Percentiles rank a stretch among this genome's conserved stretches.
Conservation (phyloP, 2,888 invertebrate genomes). For the Stegana nigrithorax region DNA sequence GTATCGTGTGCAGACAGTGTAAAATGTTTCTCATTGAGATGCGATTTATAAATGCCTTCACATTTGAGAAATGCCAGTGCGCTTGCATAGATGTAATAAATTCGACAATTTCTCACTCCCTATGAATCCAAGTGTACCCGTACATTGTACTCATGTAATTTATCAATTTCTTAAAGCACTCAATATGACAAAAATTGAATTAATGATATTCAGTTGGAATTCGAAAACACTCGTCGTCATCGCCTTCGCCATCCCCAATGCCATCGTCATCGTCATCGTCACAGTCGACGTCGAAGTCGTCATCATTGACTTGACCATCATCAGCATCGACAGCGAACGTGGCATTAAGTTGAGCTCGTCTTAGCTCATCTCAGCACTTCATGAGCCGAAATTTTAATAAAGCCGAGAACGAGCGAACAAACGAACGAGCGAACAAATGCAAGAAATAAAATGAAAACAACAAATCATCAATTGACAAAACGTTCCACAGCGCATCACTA, state of each 20-base stretch:
- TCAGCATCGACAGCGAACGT: no score
- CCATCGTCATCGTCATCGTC: neutral
- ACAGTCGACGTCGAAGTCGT: no score
- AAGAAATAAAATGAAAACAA: conserved; percentile 41
- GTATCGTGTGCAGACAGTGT: no score
- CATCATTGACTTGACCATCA: no score
- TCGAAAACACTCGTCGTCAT: conserved; percentile 10
- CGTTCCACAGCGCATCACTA: conserved; percentile 58
- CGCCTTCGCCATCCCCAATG: no score
- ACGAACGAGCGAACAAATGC: conserved; percentile 23
- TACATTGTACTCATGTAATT: conserved; percentile 26
- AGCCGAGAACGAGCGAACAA: conserved; percentile 10
- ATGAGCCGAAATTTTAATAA: no score
- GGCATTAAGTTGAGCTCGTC: no score
- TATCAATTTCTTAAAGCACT: conserved; percentile 51
- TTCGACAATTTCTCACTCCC: neutral
- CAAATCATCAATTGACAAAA: conserved; percentile 63
- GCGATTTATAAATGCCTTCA: no score
- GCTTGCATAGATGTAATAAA: no score
- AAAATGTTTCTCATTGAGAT: no score
- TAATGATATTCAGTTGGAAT: conserved; percentile 46
- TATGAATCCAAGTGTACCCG: conserved; percentile 15
- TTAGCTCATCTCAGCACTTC: no score
- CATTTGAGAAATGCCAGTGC: no score
- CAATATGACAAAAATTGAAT: conserved; percentile 56